Conservation (phyloP, 2,113 vertebrate genomes). For the Pteronura brasiliensis region DNA sequence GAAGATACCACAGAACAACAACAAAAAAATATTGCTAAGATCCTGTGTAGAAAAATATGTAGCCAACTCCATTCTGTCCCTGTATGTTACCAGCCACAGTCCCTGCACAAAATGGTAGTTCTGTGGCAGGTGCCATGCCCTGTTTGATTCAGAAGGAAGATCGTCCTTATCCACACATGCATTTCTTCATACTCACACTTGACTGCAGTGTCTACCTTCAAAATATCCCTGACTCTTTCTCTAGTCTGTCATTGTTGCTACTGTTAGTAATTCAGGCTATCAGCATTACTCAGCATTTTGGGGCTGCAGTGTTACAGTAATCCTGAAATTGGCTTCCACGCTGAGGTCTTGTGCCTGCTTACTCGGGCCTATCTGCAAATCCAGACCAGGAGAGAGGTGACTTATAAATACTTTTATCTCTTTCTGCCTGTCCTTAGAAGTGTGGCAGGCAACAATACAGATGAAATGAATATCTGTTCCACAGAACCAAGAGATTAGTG, state of each 20-base stretch:
- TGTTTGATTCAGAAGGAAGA: background rate
- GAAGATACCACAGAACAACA: background rate
- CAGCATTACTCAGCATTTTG: background rate
- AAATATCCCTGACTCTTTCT: background rate
- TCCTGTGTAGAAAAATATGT: background rate
- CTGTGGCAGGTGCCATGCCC: background rate
- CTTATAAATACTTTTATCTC: background rate
- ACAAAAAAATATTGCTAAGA: background rate
- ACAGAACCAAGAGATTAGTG: background rate
- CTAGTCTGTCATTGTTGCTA: background rate
- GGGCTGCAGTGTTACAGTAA: background rate
- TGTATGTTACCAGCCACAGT: background rate
- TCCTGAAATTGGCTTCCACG: background rate
- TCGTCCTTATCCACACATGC: accelerated
- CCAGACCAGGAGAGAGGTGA: background rate
- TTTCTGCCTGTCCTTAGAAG: background rate
- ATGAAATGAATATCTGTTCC: background rate
- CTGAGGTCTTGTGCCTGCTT: background rate
- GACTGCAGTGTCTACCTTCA: background rate
- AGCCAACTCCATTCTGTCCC: background rate
- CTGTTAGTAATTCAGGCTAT: background rate
- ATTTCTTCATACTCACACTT: background rate
- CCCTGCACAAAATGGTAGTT: background rate
- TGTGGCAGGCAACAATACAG: background rate
- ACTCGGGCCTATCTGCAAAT: background rate